These are phyloP conservation scores for Barypeithes pellucidus DNA, from an alignment of 2,888 invertebrate species.

Conservation along the genomic window DNA sequence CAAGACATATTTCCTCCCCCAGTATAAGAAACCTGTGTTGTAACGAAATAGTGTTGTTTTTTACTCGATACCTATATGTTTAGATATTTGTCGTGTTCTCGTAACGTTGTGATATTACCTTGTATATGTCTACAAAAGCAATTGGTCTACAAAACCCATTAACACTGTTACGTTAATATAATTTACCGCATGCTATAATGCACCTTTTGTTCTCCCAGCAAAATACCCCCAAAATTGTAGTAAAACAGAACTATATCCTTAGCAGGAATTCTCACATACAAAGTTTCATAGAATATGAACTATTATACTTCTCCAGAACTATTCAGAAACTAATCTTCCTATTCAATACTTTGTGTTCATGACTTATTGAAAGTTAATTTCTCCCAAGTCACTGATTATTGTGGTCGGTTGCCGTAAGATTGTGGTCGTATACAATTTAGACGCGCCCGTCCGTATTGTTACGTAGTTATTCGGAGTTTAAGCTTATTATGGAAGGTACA, in stretches of 20 bases:
- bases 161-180: slow-evolving; percentile 3
- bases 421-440: slow-evolving; percentile 18
- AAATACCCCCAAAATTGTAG: slow-evolving; percentile 14
- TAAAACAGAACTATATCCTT: slow-evolving; percentile 23
- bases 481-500: slow-evolving; percentile 7
- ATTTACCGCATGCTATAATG: slow-evolving; percentile 1
- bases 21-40: too few relatives aligned
- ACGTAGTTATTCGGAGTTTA: slow-evolving; percentile 14
- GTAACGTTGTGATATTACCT: too few relatives aligned
- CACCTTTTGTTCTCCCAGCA: slow-evolving; percentile 7
- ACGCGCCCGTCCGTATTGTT: slow-evolving; percentile 7
- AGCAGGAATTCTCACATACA: slow-evolving; percentile 22
- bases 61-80: too few relatives aligned
- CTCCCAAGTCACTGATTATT: slow-evolving; percentile 35
- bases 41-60: too few relatives aligned
- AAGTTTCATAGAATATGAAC: slow-evolving; percentile 31
- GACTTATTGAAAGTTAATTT: slow-evolving; percentile 48
- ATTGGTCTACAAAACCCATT: too few relatives aligned
- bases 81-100: too few relatives aligned
- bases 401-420: slow-evolving; percentile 27
- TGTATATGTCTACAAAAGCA: too few relatives aligned
- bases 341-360: slow-evolving; percentile 42
- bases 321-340: slow-evolving; percentile 40
- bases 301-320: slow-evolving; percentile 36
- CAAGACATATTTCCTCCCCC: too few relatives aligned